Base-by-base conservation (phyloP, 2,797 vertebrate genomes). In the Gila robusta region DNA sequence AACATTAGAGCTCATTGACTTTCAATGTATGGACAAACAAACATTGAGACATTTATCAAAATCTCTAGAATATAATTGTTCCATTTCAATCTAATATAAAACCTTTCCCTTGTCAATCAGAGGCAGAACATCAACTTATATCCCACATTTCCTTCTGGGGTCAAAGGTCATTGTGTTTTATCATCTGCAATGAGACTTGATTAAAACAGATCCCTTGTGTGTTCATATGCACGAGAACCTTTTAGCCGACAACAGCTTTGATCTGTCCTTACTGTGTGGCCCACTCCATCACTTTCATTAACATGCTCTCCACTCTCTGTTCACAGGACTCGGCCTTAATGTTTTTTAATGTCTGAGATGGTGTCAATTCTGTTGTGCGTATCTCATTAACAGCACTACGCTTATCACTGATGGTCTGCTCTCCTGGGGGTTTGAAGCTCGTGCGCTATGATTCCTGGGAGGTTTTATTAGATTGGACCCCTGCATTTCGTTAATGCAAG, bases 211-310 rank as follows among this genome's bases (percentile, higher is more conserved):
- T 89, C 72, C n/a, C 5, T 47, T 35, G 39, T 32, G 35, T 82
- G 66, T 67, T 78, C 23, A 39, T 17, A 7, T 32, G 35, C 32
- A 64, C 39, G 0, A 81, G 54, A 64, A 54, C 77, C 71, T 84
- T 78, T 87, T 44, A 79, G 66, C 28, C n/a, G 26, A 16, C 7
- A 12, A 39, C 54, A 23, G 71, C 84, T 86, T 85, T 80, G 74
- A 86, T 88, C 84, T 82, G 56, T 85, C 37, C n/a, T 80, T 77
- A 79, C 79, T 79, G 66, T 72, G 52, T 32, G 49, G n/a, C 71
- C n/a, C 47, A n/a, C 17, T 76, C 32, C 49, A 56, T 74, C 85
- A 84, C 71, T 81, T 87, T 89, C 83, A 87, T 87, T 87, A 86
- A 76, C 41, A 83, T 77, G 66, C 47, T 35, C 54, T 84, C 74